Evolutionary conservation across 2,888 invertebrate species (phyloP), one percentile per base, ranked within the genome.

Genomic region (Drosophila emarginata): DNA sequence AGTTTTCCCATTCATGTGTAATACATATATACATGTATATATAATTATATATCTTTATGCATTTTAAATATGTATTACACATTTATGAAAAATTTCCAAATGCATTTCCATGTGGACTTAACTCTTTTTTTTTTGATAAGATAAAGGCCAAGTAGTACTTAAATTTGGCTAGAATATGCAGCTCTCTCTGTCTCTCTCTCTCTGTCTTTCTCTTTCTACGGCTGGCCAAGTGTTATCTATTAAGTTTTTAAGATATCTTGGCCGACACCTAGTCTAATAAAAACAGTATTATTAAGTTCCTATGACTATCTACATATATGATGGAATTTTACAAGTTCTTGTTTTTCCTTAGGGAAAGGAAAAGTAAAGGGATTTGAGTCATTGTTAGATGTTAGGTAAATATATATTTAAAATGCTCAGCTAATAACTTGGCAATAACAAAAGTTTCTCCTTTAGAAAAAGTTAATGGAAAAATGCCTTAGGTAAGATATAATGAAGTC

Each of bases 301-400:
- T 11, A 45, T 45, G 7, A 21, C 45, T 45, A 45, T 18, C 21
- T 21, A n/a, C n/a, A n/a, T n/a, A n/a, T n/a, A 21, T 21, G 12
- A 14, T 45, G 45, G 74, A 71, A 71, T 67, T 60, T 67, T 74
- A 57, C 71, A 71, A 71, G 71, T 71, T 59, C n/a, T n/a, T n/a
- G n/a, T 51, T 67, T 66, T 56, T 67, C 26, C 32, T 36, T 66
- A n/a, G 15, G 11, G 5, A 12, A 45, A 12, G 0, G 7, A 5
- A 26, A 26, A 28, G 15, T n/a, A 14, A 15, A 5, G 36, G 39
- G 11, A 15, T 12, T 11, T 14, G 14, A 36, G 36, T 9, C 15
- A 21, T 32, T 5, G 11, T n/a, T n/a, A n/a, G n/a, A n/a, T n/a
- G 14, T 28, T 14, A 28, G 67, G 32, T 51, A 54, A 50, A 21